These are phyloP conservation scores for Cladopsammia gracilis DNA, from an alignment of 64 coral and sea anemone genomes.

Conservation along the genomic window DNA sequence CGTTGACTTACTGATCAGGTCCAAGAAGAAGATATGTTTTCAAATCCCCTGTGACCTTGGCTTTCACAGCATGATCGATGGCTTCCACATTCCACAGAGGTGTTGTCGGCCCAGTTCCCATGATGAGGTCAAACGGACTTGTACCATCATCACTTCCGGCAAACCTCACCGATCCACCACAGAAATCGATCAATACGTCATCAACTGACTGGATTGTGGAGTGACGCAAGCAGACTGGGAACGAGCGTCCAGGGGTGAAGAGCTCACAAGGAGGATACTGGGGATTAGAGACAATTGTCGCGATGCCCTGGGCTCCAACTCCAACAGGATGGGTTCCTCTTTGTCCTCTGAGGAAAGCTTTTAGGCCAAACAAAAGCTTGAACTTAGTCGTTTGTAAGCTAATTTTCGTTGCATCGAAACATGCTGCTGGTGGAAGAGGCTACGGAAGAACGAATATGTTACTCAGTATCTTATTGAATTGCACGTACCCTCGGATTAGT, in stretches of 20 bases:
- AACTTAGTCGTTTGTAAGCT: background rate
- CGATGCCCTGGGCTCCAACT: conserved; percentile 65
- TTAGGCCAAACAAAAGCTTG: conserved; percentile 7
- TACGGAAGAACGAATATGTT: background rate
- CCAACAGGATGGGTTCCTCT: conserved; percentile 59
- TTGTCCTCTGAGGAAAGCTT: background rate
- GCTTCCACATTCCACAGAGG: conserved; percentile 5
- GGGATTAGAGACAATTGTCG: conserved; percentile 65
- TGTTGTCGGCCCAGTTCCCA: conserved; percentile 73
- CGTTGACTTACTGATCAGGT: conserved; percentile 19
- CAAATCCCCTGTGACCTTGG: conserved; percentile 13
- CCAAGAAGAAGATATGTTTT: conserved; percentile 28
- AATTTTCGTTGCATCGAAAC: background rate
- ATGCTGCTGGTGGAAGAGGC: background rate
- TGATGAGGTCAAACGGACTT: conserved; percentile 69
- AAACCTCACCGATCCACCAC: conserved; percentile 73
- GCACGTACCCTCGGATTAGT: too few relatives aligned
- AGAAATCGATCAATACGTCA: conserved; percentile 79
- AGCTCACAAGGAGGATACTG: conserved; percentile 77
- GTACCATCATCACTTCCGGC: conserved; percentile 68
- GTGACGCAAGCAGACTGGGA: conserved; percentile 83
- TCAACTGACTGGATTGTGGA: conserved; percentile 55
- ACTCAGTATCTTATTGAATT: too few relatives aligned
- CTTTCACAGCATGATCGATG: conserved; percentile 3
- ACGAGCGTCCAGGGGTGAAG: conserved; percentile 76